A percentile compares a stretch with the other conserved stretches of the same genome.
Conservation (phyloP, 2,113 vertebrate species). For the Capreolus pygargus region DNA sequence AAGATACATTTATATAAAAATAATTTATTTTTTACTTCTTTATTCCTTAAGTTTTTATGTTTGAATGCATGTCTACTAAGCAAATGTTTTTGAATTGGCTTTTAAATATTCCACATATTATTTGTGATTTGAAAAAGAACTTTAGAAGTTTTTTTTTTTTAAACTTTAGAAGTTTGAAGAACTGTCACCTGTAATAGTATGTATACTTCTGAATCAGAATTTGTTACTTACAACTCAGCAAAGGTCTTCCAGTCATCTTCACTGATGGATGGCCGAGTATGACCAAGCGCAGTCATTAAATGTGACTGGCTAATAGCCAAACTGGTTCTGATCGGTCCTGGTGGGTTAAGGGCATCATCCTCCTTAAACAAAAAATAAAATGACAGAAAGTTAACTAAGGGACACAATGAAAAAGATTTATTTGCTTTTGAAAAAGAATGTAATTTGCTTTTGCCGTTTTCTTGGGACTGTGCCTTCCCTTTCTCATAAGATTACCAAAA, state of each 20-base stretch:
- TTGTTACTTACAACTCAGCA: conserved; percentile 88
- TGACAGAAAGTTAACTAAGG: background rate
- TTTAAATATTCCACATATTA: background rate
- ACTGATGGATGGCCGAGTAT: conserved; percentile 89
- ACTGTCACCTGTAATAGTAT: background rate
- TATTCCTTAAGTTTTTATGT: background rate
- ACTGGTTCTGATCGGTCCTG: conserved; percentile 78
- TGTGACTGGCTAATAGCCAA: conserved; percentile 85
- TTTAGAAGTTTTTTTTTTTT: background rate
- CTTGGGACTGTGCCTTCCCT: background rate
- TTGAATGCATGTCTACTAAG: background rate
- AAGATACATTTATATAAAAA: background rate
- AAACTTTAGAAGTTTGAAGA: background rate
- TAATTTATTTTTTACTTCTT: background rate
- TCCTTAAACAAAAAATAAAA: conserved; percentile 80
- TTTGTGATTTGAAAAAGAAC: background rate
- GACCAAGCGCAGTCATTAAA: conserved; percentile 85
- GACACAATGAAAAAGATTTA: background rate
- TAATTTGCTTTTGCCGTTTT: background rate
- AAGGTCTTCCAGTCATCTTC: conserved; percentile 91
- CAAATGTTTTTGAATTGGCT: background rate
- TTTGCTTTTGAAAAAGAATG: background rate
- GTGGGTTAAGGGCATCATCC: conserved; percentile 74
- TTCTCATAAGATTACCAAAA: background rate
- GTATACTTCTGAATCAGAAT: background rate